Evolutionary conservation across 30 jellyfish, hydroid and myxozoan genomes (phyloP), one percentile per base, ranked within the genome.

Genomic region (Cassiopea xamachana): DNA sequence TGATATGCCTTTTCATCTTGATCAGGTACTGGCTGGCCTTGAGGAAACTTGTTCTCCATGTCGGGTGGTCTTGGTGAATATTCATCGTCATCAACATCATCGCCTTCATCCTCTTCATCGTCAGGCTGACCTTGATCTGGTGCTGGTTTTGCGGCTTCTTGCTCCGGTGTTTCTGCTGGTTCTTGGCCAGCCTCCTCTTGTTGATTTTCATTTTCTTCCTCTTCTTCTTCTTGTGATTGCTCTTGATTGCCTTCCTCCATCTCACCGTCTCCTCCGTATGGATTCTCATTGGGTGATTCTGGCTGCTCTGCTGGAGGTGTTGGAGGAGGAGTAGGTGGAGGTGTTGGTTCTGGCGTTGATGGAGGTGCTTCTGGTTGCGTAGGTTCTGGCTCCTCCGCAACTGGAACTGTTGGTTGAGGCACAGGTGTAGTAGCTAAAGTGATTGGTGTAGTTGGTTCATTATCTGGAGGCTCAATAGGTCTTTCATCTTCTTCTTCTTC

Each of bases 11-110:
- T 88, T 48, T 73, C 90, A 49, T 88, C 95, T 46, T 79, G 73
- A 5, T 7, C 90, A 1, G 89, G 86, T 49, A 48, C 87, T 44
- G 89, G 80, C n/a, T 78, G 84, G 48, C 51, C 75, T 58, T 48
- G 90, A 8, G 95, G 95, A 68, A 67, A 88, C 45, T 90, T 82
- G 45, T 88, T 88, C 81, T 88, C 95, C 95, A 88, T 88, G 48
- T 88, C 95, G 1, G 95, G 95, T 17, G 95, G 95, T 49, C 79
- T n/a, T n/a, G 95, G 95, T 47, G 81, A 77, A 48, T 69, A 70
- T 1, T 81, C 82, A 49, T 81, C 96, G 14, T 89, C 89, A 1
- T 76, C 82, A 3, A 47, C 85, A 17, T 69, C 84, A 12, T 75
- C 83, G 12, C 75, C 80, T 39, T 70, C 92, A 48, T 47, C 80